phyloP scores from a whole-genome alignment of 2,113 vertebrate species.

The Gasterosteus aculeatus region DNA sequence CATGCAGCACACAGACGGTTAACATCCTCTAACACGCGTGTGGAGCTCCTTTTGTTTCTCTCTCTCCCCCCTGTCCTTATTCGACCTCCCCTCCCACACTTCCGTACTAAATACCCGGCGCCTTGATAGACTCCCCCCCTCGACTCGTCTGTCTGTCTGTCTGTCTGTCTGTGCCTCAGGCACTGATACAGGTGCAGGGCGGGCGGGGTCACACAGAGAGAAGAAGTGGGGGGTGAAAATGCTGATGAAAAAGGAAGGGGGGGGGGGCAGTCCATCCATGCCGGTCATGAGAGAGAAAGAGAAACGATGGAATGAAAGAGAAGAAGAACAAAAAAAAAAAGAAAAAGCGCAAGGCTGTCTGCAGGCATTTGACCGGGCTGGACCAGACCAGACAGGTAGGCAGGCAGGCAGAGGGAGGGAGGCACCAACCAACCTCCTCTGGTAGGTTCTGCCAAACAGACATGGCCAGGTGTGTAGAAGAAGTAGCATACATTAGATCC shows the following conservation, averaged over 20 bases:
- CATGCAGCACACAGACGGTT: conserved; percentile 60
- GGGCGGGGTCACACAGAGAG: conserved; percentile 43
- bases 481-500: conserved; percentile 77
- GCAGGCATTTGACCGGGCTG: conserved; percentile 74
- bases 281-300: conserved; percentile 63
- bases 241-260: conserved; percentile 40
- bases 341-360: conserved; percentile 65
- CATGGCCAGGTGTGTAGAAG: conserved; percentile 77
- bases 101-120: conserved; percentile 13
- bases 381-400: conserved; percentile 72
- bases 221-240: conserved; percentile 51
- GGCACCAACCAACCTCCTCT: conserved; percentile 85
- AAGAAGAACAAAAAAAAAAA: neutral
- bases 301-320: conserved; percentile 40
- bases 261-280: conserved; percentile 69
- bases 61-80: conserved; percentile 27
- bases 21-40: conserved; percentile 36
- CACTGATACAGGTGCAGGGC: conserved; percentile 30
- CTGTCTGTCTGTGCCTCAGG: too few species aligned
- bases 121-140: conserved; percentile 21
- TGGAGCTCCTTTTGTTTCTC: conserved; percentile 34
- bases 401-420: conserved; percentile 78
- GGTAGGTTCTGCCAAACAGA: conserved; percentile 83
- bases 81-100: conserved; percentile 7
- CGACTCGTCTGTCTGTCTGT: conserved; percentile 25